Percentiles rank a stretch among this genome's conserved stretches.
These are phyloP conservation scores for Macaca fascicularis DNA, from an alignment of 2,113 vertebrate species.

Conservation along the genomic window DNA sequence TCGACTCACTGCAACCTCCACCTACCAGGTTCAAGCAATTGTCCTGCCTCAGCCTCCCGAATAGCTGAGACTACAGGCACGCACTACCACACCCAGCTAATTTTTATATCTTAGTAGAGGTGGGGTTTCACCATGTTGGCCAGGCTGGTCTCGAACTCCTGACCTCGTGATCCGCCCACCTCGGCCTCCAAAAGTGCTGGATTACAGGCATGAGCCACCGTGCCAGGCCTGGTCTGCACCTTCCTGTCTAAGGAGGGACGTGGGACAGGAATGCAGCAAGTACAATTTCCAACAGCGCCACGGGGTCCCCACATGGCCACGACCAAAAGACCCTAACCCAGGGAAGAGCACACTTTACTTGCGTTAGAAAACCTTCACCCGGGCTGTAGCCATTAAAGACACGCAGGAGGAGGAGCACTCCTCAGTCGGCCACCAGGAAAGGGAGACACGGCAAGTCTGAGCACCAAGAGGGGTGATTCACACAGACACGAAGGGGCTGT, in stretches of 20 bases:
- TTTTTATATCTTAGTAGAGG: too few species aligned
- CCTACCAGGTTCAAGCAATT: too few species aligned
- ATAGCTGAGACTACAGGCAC: too few species aligned
- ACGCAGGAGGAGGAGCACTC: neutral
- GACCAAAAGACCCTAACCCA: fast-evolving
- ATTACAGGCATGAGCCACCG: too few species aligned
- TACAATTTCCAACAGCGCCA: neutral
- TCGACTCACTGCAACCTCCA: too few species aligned
- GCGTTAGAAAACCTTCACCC: neutral
- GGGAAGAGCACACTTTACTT: neutral
- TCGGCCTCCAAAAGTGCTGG: too few species aligned
- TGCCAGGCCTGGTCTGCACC: neutral
- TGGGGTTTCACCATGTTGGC: too few species aligned
- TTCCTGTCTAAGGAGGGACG: neutral
- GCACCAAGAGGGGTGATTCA: too few species aligned
- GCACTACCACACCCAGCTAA: too few species aligned
- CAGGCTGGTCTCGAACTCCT: too few species aligned
- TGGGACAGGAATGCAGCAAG: neutral
- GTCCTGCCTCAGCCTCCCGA: too few species aligned
- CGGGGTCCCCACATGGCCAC: neutral
- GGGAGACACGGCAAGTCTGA: neutral
- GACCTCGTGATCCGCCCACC: too few species aligned
- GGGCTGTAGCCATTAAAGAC: neutral
- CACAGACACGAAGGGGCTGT: neutral
- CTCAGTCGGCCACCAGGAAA: neutral